A percentile compares a stretch with the other conserved stretches of the same genome.
Evolutionary conservation across 2,888 invertebrate species (phyloP).

Genomic region (Malthinus seriepunctatus): DNA sequence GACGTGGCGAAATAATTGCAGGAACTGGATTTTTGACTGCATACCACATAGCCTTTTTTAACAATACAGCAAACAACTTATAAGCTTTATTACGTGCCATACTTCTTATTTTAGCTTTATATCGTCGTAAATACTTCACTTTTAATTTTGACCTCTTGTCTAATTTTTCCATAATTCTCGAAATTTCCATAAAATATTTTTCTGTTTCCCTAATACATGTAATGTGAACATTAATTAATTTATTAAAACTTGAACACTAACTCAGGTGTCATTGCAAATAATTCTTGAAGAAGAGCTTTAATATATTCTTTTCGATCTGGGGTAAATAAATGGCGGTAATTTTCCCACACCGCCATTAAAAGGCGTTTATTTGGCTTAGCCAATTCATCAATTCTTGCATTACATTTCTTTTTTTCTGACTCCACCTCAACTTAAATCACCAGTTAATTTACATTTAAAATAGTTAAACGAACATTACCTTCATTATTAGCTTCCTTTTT

Average conservation of each 20-base stretch:
- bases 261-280: constrained; percentile 49
- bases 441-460: not conserved
- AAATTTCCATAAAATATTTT: constrained; percentile 60
- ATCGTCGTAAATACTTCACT: constrained; percentile 32
- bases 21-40: constrained; percentile 51
- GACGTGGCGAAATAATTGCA: constrained; percentile 60
- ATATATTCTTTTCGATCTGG: constrained; percentile 58
- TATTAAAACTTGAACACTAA: constrained; percentile 18
- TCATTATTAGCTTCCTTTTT: too few relatives aligned
- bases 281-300: constrained; percentile 60
- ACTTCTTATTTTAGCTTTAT: constrained; percentile 8
- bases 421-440: not conserved
- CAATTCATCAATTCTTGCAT: constrained; percentile 56
- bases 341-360: constrained; percentile 59
- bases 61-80: constrained; percentile 32
- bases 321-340: constrained; percentile 57
- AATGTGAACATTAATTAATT: not conserved
- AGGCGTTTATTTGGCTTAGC: constrained; percentile 59
- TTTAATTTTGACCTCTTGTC: constrained; percentile 36
- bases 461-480: not conserved
- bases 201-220: constrained; percentile 59
- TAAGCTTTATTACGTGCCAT: constrained; percentile 29
- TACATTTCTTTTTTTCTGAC: constrained; percentile 31
- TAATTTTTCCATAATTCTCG: constrained; percentile 30
- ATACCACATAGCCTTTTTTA: constrained; percentile 42